Evolutionary conservation across 2,113 vertebrate species (phyloP), one percentile per base, ranked within the genome.

Genomic region (Sitta europaea): DNA sequence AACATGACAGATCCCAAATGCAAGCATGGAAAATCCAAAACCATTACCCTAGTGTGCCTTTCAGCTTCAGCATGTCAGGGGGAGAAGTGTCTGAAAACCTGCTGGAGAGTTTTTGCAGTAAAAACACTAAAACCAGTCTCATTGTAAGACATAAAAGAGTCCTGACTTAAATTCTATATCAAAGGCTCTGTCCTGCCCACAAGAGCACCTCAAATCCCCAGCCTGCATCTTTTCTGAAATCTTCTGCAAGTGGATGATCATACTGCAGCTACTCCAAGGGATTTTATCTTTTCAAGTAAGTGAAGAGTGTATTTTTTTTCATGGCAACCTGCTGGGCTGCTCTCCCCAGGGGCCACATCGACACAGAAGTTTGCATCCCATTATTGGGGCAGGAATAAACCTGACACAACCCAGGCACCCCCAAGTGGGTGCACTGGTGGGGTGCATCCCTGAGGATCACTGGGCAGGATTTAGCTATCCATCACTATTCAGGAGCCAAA

Each of bases 271-370:
- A 87, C 8, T 18, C 51, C 65, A 29, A 91, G 42, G 59, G 71
- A 80, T 76, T 90, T 94, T 12, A 19, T 29, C 47, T 94, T 96
- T 92, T 74, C 86, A 31, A 54, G 16, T 43, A 65, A 67, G 24
- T 38, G 68, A 86, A 77, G 86, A 66, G 68, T 6, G 0, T 31
- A 23, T 38, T 84, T 78, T 57, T 63, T 86, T 50, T 58, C 16
- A 42, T 12, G n/a, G 27, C n/a, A 51, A 75, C 22, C n/a, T 62
- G 11, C 76, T 58, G 51, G 48, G 55, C 21, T 76, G 51, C 51
- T 40, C n/a, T 63, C 24, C 47, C 20, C 2, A 3, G 11, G 8
- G 4, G 14, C n/a, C 7, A 7, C 3, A 16, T 14, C 40, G 77
- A 51, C 5, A 4, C 1, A 2, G 71, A 54, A 47, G 25, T 70